These are phyloP conservation scores for Geophilus truncorum DNA, from an alignment of 2,888 invertebrate genomes.

Conservation along the genomic window DNA sequence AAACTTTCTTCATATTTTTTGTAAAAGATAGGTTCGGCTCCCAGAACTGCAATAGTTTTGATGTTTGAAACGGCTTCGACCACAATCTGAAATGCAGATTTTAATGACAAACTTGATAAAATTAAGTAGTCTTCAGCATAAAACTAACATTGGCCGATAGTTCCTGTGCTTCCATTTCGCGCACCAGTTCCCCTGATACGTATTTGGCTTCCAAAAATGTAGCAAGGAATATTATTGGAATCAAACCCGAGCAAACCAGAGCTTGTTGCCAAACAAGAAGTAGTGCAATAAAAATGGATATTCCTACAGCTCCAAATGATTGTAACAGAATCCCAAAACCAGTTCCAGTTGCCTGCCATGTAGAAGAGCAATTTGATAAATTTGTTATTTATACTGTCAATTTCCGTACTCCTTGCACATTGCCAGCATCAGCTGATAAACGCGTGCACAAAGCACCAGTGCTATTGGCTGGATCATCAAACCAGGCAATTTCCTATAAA, in stretches of 20 bases:
- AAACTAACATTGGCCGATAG: slow-evolving; percentile 57
- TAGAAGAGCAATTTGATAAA: neutral
- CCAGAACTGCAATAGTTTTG: slow-evolving; percentile 56
- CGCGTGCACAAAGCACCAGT: slow-evolving; percentile 65
- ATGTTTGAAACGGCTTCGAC: slow-evolving; percentile 71
- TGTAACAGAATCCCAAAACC: slow-evolving; percentile 64
- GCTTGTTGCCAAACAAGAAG: slow-evolving; percentile 65
- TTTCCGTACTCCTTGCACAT: slow-evolving; percentile 65
- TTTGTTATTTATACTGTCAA: neutral
- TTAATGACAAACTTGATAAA: slow-evolving; percentile 32
- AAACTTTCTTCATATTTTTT: slow-evolving; percentile 58
- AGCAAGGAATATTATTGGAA: slow-evolving; percentile 63
- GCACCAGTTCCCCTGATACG: slow-evolving; percentile 57
- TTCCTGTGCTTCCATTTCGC: slow-evolving; percentile 61
- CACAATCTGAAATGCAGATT: slow-evolving; percentile 56
- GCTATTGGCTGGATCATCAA: slow-evolving; percentile 62
- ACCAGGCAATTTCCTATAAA: slow-evolving; percentile 65
- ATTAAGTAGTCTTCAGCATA: slow-evolving; percentile 39
- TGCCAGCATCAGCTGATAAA: slow-evolving; percentile 66
- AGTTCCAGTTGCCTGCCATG: slow-evolving; percentile 44
- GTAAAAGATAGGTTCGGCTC: slow-evolving; percentile 61
- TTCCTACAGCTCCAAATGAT: slow-evolving; percentile 50
- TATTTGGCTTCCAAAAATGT: slow-evolving; percentile 64
- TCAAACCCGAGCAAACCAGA: slow-evolving; percentile 60
- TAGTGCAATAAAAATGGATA: slow-evolving; percentile 62